Evolutionary conservation across 35 echinoderm and acorn worm genomes (phyloP), one percentile per base, ranked within the genome.

Genomic region (Chiridota heheva): DNA sequence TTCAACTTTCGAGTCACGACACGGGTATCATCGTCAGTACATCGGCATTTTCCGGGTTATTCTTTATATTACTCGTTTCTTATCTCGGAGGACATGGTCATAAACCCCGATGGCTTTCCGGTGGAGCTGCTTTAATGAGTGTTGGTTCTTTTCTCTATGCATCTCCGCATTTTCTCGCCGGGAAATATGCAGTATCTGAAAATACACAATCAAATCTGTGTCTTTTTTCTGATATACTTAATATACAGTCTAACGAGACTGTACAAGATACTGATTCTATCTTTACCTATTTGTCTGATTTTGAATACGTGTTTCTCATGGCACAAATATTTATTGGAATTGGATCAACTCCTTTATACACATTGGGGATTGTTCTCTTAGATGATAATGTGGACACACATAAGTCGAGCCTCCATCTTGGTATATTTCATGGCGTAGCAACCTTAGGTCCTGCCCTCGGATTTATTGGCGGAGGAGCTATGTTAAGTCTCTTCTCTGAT

Each of bases 401-500:
- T 20, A 13, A 84, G 17, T 86, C 88, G n/a, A 60, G 82, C 17
- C 36, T 88, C 7, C 90, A 96, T 44, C 57, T 96, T 8, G 92
- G 92, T 80, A 80, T 87, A 36, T 84, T 93, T 20, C 84, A 88
- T 76, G 84, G 84, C 25, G 76, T 88, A 7, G 58, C 74, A 13
- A 72, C 89, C 30, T 57, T 87, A 2, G 95, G 89, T 1, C 89
- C 95, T 34, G 89, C 85, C 37, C 58, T 81, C 26, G 95, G 95
- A 1, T 91, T 84, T 60, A 70, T 91, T n/a, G 48, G 55, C 4
- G 95, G 95, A 30, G 95, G 88, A 15, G 69, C 85, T 0, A 69
- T 92, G 24, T 86, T 98, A 2, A 79, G 44, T 31, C 44, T 92
- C 13, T 98, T 91, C 64, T 91, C 95, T 3, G 95, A 98, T 62